These are phyloP conservation scores for Laodelphax striatellus DNA, from an alignment of 1,140 invertebrate genomes.

Conservation along the genomic window DNA sequence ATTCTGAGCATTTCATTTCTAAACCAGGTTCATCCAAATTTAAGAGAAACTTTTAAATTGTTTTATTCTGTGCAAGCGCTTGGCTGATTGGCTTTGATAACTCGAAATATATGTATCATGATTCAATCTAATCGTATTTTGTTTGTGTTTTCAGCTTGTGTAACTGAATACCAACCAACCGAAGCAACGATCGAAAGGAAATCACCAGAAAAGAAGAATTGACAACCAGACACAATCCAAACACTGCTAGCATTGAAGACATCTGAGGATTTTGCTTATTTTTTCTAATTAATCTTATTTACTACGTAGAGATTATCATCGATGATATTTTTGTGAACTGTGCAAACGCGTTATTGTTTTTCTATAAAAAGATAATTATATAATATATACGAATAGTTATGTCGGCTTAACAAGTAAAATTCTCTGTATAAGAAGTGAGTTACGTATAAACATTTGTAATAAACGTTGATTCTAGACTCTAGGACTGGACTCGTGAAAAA, in stretches of 20 bases:
- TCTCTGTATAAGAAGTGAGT: too few species aligned
- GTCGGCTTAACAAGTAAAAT: too few species aligned
- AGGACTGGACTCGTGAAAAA: too few species aligned
- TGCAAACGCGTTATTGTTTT: not conserved
- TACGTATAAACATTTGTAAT: too few species aligned
- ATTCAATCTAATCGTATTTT: not conserved
- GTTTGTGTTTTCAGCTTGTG: constrained; percentile 57
- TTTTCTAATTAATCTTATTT: constrained; percentile 6
- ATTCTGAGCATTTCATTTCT: too few species aligned
- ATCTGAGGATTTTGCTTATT: constrained; percentile 62
- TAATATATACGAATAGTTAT: too few species aligned
- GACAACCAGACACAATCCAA: constrained; percentile 51
- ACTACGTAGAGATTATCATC: not conserved
- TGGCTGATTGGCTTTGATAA: too few species aligned
- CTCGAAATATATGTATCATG: too few species aligned
- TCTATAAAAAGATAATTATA: not conserved
- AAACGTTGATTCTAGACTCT: too few species aligned
- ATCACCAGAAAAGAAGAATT: constrained; percentile 35
- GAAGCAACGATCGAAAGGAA: constrained; percentile 27
- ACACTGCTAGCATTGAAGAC: constrained; percentile 83
- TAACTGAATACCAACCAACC: constrained; percentile 44
- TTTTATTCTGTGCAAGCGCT: too few species aligned
- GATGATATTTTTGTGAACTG: not conserved
- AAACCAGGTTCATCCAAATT: too few species aligned
- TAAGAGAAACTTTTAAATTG: too few species aligned